Percentiles rank a stretch among this genome's conserved stretches.
phyloP scores from a whole-genome alignment of 2,797 vertebrate genomes.

The Micropoecilia bifurca region DNA sequence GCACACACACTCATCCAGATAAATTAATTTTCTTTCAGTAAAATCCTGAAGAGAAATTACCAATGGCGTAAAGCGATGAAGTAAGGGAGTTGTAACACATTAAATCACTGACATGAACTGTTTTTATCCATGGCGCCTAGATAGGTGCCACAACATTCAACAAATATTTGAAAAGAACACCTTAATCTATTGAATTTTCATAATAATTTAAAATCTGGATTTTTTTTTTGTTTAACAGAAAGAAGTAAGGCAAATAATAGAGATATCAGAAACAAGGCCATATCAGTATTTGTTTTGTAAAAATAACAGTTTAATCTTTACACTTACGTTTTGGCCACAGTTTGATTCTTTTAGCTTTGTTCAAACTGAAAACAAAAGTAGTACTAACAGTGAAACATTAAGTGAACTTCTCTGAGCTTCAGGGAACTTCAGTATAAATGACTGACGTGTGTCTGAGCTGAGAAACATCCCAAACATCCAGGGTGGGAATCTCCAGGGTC shows the following conservation, averaged over 20 bases:
- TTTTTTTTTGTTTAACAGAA: neutral
- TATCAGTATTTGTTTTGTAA: neutral
- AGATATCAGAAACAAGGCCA: neutral
- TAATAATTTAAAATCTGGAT: neutral
- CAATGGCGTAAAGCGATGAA: neutral
- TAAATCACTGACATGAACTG: neutral
- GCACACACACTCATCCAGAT: neutral
- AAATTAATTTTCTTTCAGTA: neutral
- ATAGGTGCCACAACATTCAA: neutral
- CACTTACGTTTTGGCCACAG: neutral
- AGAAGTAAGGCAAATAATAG: too few species aligned
- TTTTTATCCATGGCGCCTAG: neutral
- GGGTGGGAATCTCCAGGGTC: neutral
- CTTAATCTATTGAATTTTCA: neutral
- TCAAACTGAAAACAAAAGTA: neutral
- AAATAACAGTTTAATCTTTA: neutral
- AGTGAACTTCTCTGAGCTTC: neutral
- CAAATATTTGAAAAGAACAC: neutral
- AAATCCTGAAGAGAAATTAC: neutral
- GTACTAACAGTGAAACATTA: neutral
- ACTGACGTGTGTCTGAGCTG: constrained; percentile 2
- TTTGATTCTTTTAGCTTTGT: neutral
- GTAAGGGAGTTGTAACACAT: neutral
- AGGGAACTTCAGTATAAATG: neutral
- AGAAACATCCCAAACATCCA: constrained; percentile 1